Evolutionary conservation across 2,797 vertebrate genomes (phyloP), one percentile per base, ranked within the genome.

Genomic region (Eulemur rubriventer): DNA sequence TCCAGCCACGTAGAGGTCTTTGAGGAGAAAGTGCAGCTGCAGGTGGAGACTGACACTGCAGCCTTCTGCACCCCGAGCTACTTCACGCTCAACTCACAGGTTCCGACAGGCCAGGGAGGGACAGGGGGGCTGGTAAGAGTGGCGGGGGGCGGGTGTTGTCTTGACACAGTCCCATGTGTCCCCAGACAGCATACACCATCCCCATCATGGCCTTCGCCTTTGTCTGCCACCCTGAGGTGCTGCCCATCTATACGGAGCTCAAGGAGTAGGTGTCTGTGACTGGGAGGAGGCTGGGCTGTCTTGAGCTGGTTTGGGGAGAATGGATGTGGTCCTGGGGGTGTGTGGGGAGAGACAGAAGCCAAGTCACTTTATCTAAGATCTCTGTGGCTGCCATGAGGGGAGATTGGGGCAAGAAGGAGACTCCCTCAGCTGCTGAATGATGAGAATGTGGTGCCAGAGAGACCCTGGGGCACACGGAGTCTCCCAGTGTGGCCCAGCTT

Each of bases 151-250:
- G 38, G 72, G 28, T n/a, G 7, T 73, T 26, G 33, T 61, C 61
- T 43, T 89, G 55, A 97, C 69, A 2, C 35, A 35, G 18, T 14
- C 48, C 38, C 18, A 0, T 94, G 80, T 94, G 30, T 97, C 91
- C 91, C 0, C 99, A 99, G 99, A 99, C 99, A 7, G 99, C 99
- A 0, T 99, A 99, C 98, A 99, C 99, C 97, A 99, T 99, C 97
- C 99, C 99, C 97, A 99, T 99, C 98, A 99, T 99, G 99, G 99
- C 99, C 70, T 99, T 99, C 0, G 99, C 99, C 92, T 99, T 99
- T 18, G 99, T 99, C 98, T 99, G 99, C 95, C 99, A 99, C 97
- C 99, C 99, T 0, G 99, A 99, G 97, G 99, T 99, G 69, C 98
- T 99, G 85, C 99, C 99, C 96, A 99, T 99, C 99, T 99, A 99